Conservation (phyloP, 2,113 vertebrate species). For the Crotophaga sulcirostris region DNA sequence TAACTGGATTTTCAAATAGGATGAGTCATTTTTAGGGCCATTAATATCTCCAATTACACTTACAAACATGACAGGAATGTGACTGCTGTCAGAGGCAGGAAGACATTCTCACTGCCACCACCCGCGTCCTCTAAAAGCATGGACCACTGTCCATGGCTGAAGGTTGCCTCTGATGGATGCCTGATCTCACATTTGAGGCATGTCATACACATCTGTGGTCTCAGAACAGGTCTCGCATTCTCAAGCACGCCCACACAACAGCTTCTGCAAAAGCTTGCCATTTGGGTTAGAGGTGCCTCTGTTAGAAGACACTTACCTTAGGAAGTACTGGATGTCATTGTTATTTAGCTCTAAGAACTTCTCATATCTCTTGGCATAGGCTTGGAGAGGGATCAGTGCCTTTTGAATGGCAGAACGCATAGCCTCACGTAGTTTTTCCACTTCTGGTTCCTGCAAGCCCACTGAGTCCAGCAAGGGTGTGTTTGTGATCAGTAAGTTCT, state of each 20-base stretch:
- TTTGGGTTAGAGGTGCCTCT: neutral
- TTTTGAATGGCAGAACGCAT: slow-evolving; percentile 75
- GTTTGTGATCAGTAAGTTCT: slow-evolving; percentile 79
- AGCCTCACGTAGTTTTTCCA: slow-evolving; percentile 75
- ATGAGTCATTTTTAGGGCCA: slow-evolving; percentile 39
- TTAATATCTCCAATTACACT: slow-evolving; percentile 43
- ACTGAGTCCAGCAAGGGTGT: slow-evolving; percentile 81
- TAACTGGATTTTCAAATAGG: slow-evolving; percentile 35
- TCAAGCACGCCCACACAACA: neutral
- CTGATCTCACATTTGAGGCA: neutral
- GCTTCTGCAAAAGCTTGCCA: neutral
- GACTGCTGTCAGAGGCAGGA: slow-evolving; percentile 17
- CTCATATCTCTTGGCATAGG: slow-evolving; percentile 83
- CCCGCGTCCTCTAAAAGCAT: neutral
- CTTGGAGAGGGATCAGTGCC: slow-evolving; percentile 81
- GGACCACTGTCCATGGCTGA: neutral
- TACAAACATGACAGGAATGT: slow-evolving; percentile 22
- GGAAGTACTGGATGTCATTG: slow-evolving; percentile 71
- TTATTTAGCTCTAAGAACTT: slow-evolving; percentile 86
- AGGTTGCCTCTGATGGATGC: neutral
- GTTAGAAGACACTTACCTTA: slow-evolving; percentile 65
- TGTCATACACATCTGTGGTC: fast-evolving
- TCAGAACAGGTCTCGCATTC: neutral
- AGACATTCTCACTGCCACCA: slow-evolving; percentile 9
- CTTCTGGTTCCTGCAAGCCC: slow-evolving; percentile 80